These are phyloP conservation scores for Ciconia boyciana DNA, from an alignment of 2,113 vertebrate genomes.

Conservation along the genomic window DNA sequence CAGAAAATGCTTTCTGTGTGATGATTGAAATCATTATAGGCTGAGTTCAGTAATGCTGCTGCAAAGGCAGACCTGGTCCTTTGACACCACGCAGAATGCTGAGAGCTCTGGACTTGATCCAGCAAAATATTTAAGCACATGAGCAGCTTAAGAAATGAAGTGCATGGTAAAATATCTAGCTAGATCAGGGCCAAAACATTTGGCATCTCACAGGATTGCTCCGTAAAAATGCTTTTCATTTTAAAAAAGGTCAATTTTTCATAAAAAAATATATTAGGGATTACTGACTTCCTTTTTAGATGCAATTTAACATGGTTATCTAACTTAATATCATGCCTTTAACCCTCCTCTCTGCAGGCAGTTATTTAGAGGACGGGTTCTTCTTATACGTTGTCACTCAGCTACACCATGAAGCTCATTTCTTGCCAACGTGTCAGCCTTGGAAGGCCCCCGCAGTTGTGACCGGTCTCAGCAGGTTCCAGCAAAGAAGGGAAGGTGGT, in stretches of 20 bases:
- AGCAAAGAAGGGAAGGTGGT: background rate
- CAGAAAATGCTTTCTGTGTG: background rate
- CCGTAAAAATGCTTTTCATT: slow-evolving; percentile 28
- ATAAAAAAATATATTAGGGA: background rate
- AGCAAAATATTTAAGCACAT: slow-evolving; percentile 25
- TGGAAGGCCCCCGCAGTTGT: background rate
- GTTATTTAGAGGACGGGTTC: background rate
- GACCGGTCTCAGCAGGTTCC: background rate
- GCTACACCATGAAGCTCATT: background rate
- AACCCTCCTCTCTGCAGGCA: background rate
- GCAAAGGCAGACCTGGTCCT: background rate
- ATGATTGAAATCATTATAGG: background rate
- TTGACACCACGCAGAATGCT: background rate
- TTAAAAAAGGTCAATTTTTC: background rate
- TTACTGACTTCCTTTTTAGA: background rate
- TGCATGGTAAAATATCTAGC: background rate
- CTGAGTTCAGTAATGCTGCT: background rate
- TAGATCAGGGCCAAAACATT: slow-evolving; percentile 29
- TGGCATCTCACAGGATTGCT: slow-evolving; percentile 9
- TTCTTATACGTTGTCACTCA: background rate
- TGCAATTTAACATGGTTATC: background rate
- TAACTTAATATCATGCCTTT: background rate
- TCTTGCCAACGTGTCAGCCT: background rate
- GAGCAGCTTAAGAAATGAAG: slow-evolving; percentile 29
- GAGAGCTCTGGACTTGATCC: slow-evolving; percentile 7